Percentiles rank a stretch among this genome's conserved stretches.
Conservation (phyloP, 2,888 invertebrate species). For the Gasteruption jaculator region DNA sequence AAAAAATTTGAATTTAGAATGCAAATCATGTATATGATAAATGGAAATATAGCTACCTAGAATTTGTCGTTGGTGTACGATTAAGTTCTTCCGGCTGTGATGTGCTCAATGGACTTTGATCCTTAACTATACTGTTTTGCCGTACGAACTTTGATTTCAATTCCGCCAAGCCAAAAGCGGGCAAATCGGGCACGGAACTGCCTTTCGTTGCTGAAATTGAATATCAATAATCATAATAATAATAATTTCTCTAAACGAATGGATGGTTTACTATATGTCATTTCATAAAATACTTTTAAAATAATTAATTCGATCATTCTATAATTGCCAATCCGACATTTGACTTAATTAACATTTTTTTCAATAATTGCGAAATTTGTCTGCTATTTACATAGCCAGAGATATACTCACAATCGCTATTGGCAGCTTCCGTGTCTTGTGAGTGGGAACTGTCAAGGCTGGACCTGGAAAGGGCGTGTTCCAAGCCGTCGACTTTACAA, state of each 20-base stretch:
- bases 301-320: too few relatives aligned
- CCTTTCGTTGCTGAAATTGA: slow-evolving; percentile 40
- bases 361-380: too few relatives aligned
- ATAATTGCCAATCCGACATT: too few relatives aligned
- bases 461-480: slow-evolving; percentile 46
- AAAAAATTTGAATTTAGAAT: too few relatives aligned
- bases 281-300: too few relatives aligned
- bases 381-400: too few relatives aligned
- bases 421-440: slow-evolving; percentile 45
- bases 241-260: too few relatives aligned
- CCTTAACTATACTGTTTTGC: slow-evolving; percentile 49
- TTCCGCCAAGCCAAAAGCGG: slow-evolving; percentile 42
- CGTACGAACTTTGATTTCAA: slow-evolving; percentile 42
- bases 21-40: background rate
- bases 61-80: slow-evolving; percentile 34
- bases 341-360: too few relatives aligned
- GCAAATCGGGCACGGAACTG: slow-evolving; percentile 47
- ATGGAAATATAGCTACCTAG: slow-evolving; percentile 37
- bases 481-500: slow-evolving; percentile 41
- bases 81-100: slow-evolving; percentile 41
- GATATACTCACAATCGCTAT: slow-evolving; percentile 40
- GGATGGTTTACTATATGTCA: too few relatives aligned
- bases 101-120: slow-evolving; percentile 33
- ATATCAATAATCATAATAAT: background rate
- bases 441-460: slow-evolving; percentile 49